Conservation (phyloP, 2,113 vertebrate species). For the Prietella phreatophila region DNA sequence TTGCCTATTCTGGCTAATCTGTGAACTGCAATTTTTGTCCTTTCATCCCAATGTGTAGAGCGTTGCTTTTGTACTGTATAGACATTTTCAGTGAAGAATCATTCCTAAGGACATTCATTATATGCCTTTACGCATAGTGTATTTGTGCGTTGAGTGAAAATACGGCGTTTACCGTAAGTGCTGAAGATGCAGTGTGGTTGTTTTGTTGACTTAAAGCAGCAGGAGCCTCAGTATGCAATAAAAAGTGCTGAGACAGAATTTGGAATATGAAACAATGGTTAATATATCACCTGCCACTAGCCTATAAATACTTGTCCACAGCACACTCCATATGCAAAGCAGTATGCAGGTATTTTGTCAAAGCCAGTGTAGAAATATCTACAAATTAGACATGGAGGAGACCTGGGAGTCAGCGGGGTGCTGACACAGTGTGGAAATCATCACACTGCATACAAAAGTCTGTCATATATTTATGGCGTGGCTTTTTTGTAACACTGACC, state of each 20-base stretch:
- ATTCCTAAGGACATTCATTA: background rate
- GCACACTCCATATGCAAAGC: slow-evolving; percentile 49
- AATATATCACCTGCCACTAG: slow-evolving; percentile 42
- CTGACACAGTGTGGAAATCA: slow-evolving; percentile 42
- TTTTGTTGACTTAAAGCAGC: slow-evolving; percentile 22
- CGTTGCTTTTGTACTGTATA: background rate
- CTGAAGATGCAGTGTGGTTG: background rate
- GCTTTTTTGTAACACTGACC: background rate
- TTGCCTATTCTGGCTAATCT: background rate
- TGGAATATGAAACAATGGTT: slow-evolving; percentile 47
- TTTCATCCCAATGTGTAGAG: background rate
- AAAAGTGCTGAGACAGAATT: slow-evolving; percentile 37
- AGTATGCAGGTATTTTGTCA: slow-evolving; percentile 53
- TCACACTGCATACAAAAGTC: slow-evolving; percentile 22
- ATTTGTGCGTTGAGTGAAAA: background rate
- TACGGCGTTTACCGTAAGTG: slow-evolving; percentile 24
- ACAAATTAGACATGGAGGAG: slow-evolving; percentile 45
- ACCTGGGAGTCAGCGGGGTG: slow-evolving; percentile 17
- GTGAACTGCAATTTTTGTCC: background rate
- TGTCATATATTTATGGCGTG: background rate
- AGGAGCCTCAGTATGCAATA: slow-evolving; percentile 19
- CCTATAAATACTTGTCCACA: slow-evolving; percentile 53
- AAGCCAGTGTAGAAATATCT: slow-evolving; percentile 40
- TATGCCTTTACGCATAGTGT: background rate
- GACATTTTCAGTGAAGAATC: background rate